Percentiles rank a stretch among this genome's conserved stretches.
These are phyloP conservation scores for Megaleporinus macrocephalus DNA, from an alignment of 2,113 vertebrate genomes.

Conservation along the genomic window DNA sequence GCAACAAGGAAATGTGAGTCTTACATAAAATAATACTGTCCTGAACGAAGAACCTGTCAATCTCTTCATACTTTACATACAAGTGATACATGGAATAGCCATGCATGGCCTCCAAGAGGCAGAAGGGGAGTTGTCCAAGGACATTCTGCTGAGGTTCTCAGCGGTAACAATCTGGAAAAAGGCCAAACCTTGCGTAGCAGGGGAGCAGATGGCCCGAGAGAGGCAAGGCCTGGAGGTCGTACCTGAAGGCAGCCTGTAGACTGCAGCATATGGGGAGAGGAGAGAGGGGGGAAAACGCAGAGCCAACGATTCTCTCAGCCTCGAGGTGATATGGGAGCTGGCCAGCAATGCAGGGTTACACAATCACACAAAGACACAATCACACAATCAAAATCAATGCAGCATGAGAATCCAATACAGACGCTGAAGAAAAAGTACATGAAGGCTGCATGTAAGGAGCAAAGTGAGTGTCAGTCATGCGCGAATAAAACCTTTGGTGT, in stretches of 20 bases:
- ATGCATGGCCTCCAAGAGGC: not conserved
- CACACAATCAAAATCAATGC: constrained; percentile 25
- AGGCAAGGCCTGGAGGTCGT: constrained; percentile 29
- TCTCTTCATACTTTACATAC: not conserved
- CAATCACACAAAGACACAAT: not conserved
- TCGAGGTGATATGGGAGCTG: not conserved
- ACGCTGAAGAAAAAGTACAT: not conserved
- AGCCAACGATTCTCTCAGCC: not conserved
- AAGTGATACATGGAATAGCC: not conserved
- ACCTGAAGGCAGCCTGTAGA: constrained; percentile 12
- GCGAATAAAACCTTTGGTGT: not conserved
- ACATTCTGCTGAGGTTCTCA: constrained; percentile 22
- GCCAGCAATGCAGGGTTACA: not conserved
- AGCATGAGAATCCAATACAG: not conserved
- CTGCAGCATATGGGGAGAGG: constrained; percentile 48
- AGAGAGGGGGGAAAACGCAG: not conserved
- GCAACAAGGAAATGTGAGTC: no score
- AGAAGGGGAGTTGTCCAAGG: not conserved
- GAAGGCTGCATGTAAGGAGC: not conserved
- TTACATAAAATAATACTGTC: no score
- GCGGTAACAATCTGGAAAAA: constrained; percentile 38
- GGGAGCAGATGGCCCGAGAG: constrained; percentile 51
- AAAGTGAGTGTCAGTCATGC: not conserved
- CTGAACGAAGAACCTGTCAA: no score
- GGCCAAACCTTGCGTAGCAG: constrained; percentile 26